Percentiles rank a stretch among this genome's conserved stretches.
These are phyloP conservation scores for Hoplias malabaricus DNA, from an alignment of 2,113 vertebrate species.

Conservation along the genomic window DNA sequence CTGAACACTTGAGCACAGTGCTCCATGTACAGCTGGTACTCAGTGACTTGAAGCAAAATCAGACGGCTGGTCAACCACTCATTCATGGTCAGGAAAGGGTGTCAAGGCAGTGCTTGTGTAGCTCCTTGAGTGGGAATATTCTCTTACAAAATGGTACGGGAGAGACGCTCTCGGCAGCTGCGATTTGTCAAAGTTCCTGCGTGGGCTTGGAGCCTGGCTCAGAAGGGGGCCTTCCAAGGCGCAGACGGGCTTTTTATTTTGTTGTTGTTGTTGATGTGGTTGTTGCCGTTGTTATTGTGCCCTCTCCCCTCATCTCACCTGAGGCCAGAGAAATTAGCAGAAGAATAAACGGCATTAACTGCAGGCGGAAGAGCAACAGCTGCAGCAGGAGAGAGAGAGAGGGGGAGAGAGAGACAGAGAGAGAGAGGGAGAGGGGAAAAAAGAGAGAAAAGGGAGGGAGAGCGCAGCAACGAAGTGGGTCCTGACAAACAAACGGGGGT, in stretches of 20 bases:
- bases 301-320: slow-evolving; percentile 63
- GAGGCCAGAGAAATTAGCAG: slow-evolving; percentile 74
- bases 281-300: slow-evolving; percentile 56
- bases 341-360: slow-evolving; percentile 76
- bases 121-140: slow-evolving; percentile 45
- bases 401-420: no score
- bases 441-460: no score
- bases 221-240: slow-evolving; percentile 54
- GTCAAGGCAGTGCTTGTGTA: slow-evolving; percentile 3
- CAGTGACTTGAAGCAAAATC: slow-evolving; percentile 3
- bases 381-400: slow-evolving; percentile 70
- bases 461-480: slow-evolving; percentile 66
- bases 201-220: slow-evolving; percentile 52
- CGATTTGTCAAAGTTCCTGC: slow-evolving; percentile 60
- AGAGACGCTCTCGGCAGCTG: slow-evolving; percentile 38
- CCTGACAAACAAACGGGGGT: slow-evolving; percentile 67
- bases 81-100: neutral
- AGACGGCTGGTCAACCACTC: neutral
- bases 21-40: neutral
- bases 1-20: neutral
- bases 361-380: slow-evolving; percentile 69
- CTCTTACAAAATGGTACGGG: slow-evolving; percentile 47
- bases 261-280: slow-evolving; percentile 57
- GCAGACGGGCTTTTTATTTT: slow-evolving; percentile 64
- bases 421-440: no score